Evolutionary conservation across 2,888 invertebrate species (phyloP).

Genomic region (Hydropsyche betteni): DNA sequence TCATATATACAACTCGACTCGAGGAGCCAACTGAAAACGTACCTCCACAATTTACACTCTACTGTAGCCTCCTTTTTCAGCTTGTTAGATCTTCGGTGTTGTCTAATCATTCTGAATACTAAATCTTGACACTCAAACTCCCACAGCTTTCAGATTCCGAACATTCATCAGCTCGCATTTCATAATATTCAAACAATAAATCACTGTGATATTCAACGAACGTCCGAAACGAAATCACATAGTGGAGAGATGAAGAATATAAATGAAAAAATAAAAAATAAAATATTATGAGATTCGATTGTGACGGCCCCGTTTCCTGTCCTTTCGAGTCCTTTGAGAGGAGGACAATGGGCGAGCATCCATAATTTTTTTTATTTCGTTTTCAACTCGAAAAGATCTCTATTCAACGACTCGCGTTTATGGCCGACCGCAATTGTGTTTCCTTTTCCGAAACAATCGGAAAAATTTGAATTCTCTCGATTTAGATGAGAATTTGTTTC

Average conservation of each 20-base stretch:
- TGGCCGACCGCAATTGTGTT: constrained; percentile 1
- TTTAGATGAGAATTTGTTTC: constrained; percentile 2
- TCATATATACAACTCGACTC: no score
- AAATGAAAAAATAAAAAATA: no score
- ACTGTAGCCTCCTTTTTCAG: constrained; percentile 62
- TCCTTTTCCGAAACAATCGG: constrained; percentile 18
- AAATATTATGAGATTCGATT: no score
- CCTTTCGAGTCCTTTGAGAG: neutral
- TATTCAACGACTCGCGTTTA: constrained; percentile 7
- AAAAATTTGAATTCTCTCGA: constrained; percentile 9
- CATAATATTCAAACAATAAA: neutral
- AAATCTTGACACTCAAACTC: neutral
- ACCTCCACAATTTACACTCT: constrained; percentile 66
- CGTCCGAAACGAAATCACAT: neutral
- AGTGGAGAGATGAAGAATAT: no score
- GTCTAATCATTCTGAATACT: constrained; percentile 61
- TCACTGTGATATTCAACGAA: neutral
- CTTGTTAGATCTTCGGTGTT: constrained; percentile 66
- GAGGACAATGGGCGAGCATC: constrained; percentile 10
- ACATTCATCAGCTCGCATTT: neutral
- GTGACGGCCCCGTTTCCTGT: neutral
- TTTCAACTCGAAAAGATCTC: neutral
- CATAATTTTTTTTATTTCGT: constrained; percentile 1
- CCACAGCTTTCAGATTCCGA: neutral
- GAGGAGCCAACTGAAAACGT: neutral